A percentile compares a stretch with the other conserved stretches of the same genome.
These are phyloP conservation scores for Drosophila simulans DNA, from an alignment of 1,140 invertebrate genomes.

Conservation along the genomic window DNA sequence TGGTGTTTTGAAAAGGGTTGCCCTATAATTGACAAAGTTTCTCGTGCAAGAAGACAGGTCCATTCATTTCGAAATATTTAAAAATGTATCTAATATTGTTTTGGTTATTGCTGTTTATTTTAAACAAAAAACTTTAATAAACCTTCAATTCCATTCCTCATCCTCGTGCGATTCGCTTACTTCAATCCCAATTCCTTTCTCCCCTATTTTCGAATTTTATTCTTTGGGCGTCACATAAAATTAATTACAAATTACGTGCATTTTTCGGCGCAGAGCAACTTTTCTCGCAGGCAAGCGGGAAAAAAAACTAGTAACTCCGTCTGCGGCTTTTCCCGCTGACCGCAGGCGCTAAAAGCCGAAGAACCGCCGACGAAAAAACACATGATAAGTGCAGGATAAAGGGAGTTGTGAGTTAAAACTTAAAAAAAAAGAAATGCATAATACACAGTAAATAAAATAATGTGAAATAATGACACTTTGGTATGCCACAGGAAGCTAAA, in stretches of 20 bases:
- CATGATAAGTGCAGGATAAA: conserved; percentile 14
- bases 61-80: too few species aligned
- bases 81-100: too few species aligned
- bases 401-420: conserved; percentile 22
- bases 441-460: background rate
- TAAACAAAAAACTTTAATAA: background rate
- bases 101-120: too few species aligned
- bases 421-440: conserved; percentile 7
- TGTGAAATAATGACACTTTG: background rate
- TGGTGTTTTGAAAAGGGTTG: conserved; percentile 38
- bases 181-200: background rate
- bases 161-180: background rate
- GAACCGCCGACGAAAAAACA: conserved; percentile 34
- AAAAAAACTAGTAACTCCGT: conserved; percentile 39
- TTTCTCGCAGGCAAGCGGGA: conserved; percentile 25
- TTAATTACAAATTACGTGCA: conserved; percentile 54
- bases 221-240: conserved; percentile 49
- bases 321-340: conserved; percentile 59
- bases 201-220: conserved; percentile 13
- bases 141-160: background rate
- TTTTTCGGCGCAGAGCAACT: conserved; percentile 47
- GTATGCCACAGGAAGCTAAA: background rate
- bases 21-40: conserved; percentile 76
- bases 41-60: background rate
- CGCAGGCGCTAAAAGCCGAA: conserved; percentile 72